phyloP scores from a whole-genome alignment of 1,140 invertebrate species.

The Microplitis mediator region DNA sequence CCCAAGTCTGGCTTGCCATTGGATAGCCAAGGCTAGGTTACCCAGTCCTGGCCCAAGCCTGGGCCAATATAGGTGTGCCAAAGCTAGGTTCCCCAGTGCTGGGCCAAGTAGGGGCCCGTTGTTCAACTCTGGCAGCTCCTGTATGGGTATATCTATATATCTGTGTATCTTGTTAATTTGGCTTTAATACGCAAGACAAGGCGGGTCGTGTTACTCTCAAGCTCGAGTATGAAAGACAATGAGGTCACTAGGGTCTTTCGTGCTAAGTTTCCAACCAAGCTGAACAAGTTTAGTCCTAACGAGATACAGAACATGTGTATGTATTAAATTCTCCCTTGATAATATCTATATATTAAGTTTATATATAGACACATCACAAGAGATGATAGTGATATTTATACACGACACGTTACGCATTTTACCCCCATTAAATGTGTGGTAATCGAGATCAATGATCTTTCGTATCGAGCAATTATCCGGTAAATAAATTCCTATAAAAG shows the following conservation, averaged over 20 bases:
- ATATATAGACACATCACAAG: neutral
- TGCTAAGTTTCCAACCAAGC: slow-evolving; percentile 50
- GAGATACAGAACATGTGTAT: slow-evolving; percentile 10
- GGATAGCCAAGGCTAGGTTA: too few species aligned
- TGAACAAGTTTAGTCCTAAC: slow-evolving; percentile 50
- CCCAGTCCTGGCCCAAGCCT: too few species aligned
- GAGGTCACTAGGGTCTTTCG: slow-evolving; percentile 53
- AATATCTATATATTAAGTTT: slow-evolving; percentile 6
- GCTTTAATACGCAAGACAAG: neutral
- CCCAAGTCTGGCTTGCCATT: too few species aligned
- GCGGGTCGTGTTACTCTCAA: neutral
- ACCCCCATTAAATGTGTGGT: neutral
- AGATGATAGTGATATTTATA: too few species aligned
- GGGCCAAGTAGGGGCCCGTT: too few species aligned
- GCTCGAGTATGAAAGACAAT: slow-evolving; percentile 39
- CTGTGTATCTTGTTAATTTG: slow-evolving; percentile 5
- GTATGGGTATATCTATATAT: neutral
- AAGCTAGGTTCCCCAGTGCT: too few species aligned
- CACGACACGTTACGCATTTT: too few species aligned
- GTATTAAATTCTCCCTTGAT: slow-evolving; percentile 21
- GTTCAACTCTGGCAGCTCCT: too few species aligned
- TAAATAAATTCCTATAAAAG: neutral
- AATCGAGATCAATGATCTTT: slow-evolving; percentile 11
- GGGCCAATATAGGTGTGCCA: too few species aligned
- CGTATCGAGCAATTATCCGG: neutral